Base-by-base conservation (phyloP, 2,888 invertebrate species). In the Ryuthela nishihirai region DNA sequence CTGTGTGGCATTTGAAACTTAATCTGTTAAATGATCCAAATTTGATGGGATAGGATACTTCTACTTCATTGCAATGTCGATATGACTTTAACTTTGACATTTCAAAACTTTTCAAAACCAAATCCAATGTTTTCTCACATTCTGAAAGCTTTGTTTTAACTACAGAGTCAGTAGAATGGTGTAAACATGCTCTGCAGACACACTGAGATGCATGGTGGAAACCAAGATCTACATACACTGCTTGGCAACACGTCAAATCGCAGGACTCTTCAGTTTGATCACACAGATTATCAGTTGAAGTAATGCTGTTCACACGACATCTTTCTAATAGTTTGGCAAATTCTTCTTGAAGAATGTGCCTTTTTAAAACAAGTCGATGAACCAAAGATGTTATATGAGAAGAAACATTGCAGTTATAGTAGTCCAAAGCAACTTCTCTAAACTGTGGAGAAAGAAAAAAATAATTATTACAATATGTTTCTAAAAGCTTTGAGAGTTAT, bases 391-490 rank as follows among this genome's bases (percentile, higher is more conserved):
- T 70, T 35, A 79, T 75, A 56, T 73, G 72, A 21, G 73, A 72
- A 59, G 79, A 79, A 62, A 80, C 79, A 35, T 79, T 78, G 70
- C 86, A 87, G 71, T 83, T 84, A 69, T 83, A 80, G 72, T 87
- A 88, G 66, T 85, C 83, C 70, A 86, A 77, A 20, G 83, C 84
- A 23, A 86, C 76, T 77, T 87, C 85, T 65, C 82, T 81, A 41
- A 88, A 71, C 88, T 87, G 72, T 54, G 77, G 76, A 54, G 56
- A 60, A 12, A 18, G 15, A 20, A 42, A 38, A 47, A 17, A 44
- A 12, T 2, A 17, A 17, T n/a, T n/a, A n/a, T n/a, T n/a, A n/a
- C n/a, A n/a, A n/a, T n/a, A n/a, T n/a, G n/a, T n/a, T n/a, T n/a
- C n/a, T n/a, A n/a, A n/a, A n/a, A n/a, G n/a, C n/a, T n/a, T n/a